Evolutionary conservation across 2,888 invertebrate species (phyloP).

Genomic region (Heliothis peltigera): DNA sequence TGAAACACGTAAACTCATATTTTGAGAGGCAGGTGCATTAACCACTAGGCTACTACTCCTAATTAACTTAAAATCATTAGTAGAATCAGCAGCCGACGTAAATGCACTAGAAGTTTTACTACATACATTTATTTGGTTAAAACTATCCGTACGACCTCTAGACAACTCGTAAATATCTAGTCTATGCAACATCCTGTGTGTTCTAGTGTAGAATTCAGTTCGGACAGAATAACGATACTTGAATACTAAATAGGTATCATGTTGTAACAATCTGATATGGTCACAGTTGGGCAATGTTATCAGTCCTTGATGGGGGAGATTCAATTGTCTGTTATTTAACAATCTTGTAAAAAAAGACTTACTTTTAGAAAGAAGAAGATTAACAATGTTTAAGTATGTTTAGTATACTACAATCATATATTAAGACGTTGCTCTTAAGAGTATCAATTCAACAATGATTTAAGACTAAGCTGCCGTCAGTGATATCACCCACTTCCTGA

Average conservation of each 20-base stretch:
- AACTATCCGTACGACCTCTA: slow-evolving; percentile 35
- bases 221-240: slow-evolving; percentile 19
- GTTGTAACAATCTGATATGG: not conserved
- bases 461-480: too few species aligned
- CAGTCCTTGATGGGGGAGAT: not conserved
- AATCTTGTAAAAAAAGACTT: not conserved
- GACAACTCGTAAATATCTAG: slow-evolving; percentile 37
- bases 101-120: slow-evolving; percentile 12
- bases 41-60: too few species aligned
- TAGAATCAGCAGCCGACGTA: slow-evolving; percentile 3
- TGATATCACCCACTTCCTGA: too few species aligned
- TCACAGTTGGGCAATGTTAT: not conserved
- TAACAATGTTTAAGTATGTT: too few species aligned
- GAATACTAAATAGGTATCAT: slow-evolving; percentile 19
- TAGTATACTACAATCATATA: too few species aligned
- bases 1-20: too few species aligned
- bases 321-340: not conserved
- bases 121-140: slow-evolving; percentile 23
- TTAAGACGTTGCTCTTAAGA: too few species aligned
- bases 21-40: too few species aligned
- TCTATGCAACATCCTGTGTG: slow-evolving; percentile 40
- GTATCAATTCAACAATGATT: too few species aligned
- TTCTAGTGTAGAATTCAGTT: slow-evolving; percentile 34
- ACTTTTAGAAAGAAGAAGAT: not conserved
- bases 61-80: slow-evolving; percentile 33